Evolutionary conservation across 53 echinoderm and acorn worm species (phyloP).

Genomic region (Holothuria scabra): DNA sequence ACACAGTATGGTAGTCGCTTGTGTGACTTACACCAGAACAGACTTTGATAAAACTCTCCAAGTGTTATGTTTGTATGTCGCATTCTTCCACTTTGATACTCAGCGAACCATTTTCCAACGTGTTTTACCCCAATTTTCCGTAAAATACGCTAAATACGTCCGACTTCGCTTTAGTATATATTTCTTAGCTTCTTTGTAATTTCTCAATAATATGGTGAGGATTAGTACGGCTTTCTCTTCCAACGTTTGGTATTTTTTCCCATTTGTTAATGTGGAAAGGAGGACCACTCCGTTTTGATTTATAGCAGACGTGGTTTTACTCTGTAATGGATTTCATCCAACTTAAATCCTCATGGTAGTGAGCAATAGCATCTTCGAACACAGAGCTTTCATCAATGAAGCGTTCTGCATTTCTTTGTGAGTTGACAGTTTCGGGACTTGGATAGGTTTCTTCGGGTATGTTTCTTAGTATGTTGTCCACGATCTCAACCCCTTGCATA

Average conservation of each 20-base stretch:
- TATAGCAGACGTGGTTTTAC: slow-evolving; percentile 34
- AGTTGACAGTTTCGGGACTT: slow-evolving; percentile 50
- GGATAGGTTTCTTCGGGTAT: slow-evolving; percentile 53
- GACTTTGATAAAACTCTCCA: neutral
- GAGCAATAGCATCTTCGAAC: neutral
- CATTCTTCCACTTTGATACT: neutral
- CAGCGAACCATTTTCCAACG: neutral
- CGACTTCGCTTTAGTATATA: slow-evolving; percentile 16
- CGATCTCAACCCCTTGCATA: slow-evolving; percentile 62
- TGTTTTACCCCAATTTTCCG: neutral
- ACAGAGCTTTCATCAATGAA: neutral
- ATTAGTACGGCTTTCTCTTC: slow-evolving; percentile 35
- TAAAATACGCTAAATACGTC: neutral
- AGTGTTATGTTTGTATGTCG: neutral
- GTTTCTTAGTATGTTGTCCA: slow-evolving; percentile 29
- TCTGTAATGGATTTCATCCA: slow-evolving; percentile 44
- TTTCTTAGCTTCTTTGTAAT: neutral
- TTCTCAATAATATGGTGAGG: slow-evolving; percentile 50
- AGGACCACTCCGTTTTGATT: slow-evolving; percentile 1
- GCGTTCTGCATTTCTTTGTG: slow-evolving; percentile 34
- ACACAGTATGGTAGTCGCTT: neutral
- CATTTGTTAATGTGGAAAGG: slow-evolving; percentile 28
- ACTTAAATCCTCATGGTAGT: slow-evolving; percentile 33
- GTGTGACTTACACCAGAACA: slow-evolving; percentile 34
- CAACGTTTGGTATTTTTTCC: slow-evolving; percentile 54